A percentile compares a stretch with the other conserved stretches of the same genome.
Evolutionary conservation across 2,797 vertebrate species (phyloP).

Genomic region (Heliangelus exortis): DNA sequence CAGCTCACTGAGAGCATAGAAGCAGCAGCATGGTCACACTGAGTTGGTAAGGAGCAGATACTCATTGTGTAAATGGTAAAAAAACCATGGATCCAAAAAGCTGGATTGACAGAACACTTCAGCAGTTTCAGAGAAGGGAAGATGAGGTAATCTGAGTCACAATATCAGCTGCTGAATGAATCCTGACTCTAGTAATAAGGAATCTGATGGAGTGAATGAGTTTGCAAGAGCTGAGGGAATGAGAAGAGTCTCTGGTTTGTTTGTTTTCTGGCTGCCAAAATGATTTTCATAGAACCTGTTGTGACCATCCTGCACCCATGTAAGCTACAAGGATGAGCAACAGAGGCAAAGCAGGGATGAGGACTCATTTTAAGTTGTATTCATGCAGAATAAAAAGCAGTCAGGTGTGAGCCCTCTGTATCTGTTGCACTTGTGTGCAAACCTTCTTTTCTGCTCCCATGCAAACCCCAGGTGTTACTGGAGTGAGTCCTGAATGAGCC

Average conservation of each 20-base stretch:
- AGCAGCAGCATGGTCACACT: background rate
- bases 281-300: background rate
- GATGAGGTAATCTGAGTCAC: background rate
- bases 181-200: background rate
- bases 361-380: background rate
- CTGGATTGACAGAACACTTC: background rate
- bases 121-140: background rate
- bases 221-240: background rate
- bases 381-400: background rate
- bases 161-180: background rate
- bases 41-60: background rate
- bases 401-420: background rate
- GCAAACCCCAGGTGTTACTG: background rate
- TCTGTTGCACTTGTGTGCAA: background rate
- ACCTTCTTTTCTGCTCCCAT: rapidly evolving
- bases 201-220: background rate
- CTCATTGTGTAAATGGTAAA: background rate
- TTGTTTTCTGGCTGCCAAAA: background rate
- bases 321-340: background rate
- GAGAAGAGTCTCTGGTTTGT: background rate
- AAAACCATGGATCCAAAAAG: background rate
- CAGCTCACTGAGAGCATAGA: background rate
- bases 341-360: background rate
- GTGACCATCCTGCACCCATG: background rate
- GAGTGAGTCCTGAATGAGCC: background rate